phyloP scores from a whole-genome alignment of 2,888 invertebrate species.

The Chalcis sispes region DNA sequence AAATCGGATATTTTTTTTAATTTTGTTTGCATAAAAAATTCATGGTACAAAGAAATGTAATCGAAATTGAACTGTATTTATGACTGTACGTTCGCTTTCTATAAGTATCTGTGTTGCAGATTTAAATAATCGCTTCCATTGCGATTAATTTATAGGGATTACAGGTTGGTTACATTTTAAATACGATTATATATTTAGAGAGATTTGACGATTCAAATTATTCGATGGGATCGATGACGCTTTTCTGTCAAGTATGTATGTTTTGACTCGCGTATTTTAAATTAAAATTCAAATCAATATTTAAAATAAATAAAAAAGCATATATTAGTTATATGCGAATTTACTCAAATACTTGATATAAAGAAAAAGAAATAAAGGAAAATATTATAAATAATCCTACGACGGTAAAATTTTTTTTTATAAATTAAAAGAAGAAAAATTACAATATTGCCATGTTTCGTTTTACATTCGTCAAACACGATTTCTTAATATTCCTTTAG shows the following conservation, averaged over 20 bases:
- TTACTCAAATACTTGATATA: constrained; percentile 12
- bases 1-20: too few relatives aligned
- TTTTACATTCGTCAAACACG: too few relatives aligned
- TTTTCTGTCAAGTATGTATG: constrained; percentile 23
- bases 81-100: not conserved
- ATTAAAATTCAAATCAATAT: constrained; percentile 30
- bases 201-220: not conserved
- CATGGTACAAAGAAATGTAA: not conserved
- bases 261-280: constrained; percentile 18
- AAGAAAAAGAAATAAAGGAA: constrained; percentile 36
- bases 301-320: constrained; percentile 5
- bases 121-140: not conserved
- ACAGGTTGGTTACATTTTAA: too few relatives aligned
- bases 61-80: not conserved
- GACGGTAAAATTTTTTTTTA: too few relatives aligned
- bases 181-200: too few relatives aligned
- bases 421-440: too few relatives aligned
- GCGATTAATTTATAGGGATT: too few relatives aligned
- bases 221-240: not conserved
- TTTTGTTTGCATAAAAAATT: not conserved
- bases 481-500: too few relatives aligned
- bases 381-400: too few relatives aligned
- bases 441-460: too few relatives aligned
- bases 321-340: constrained; percentile 13
- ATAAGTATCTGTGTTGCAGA: too few relatives aligned